Conservation (phyloP, 2,888 invertebrate genomes). For the Slavum lentiscoides region DNA sequence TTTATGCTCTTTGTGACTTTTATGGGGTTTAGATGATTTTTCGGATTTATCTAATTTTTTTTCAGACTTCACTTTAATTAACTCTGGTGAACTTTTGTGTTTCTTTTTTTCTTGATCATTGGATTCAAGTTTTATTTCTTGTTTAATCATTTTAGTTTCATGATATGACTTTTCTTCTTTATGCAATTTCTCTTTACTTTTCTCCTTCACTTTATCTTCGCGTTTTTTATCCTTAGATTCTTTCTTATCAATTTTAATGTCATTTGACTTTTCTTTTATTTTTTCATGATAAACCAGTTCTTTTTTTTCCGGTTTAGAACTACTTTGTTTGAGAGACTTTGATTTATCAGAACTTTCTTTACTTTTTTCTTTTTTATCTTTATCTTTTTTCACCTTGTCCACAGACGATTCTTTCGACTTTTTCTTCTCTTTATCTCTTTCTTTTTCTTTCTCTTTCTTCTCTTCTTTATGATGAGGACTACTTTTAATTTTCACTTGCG, state of each 20-base stretch:
- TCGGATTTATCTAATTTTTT: slow-evolving; percentile 49
- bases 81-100: slow-evolving; percentile 41
- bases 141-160: slow-evolving; percentile 39
- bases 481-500: slow-evolving; percentile 46
- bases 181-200: slow-evolving; percentile 60
- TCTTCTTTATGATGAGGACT: slow-evolving; percentile 51
- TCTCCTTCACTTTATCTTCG: slow-evolving; percentile 60
- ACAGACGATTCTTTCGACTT: slow-evolving; percentile 59
- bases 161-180: slow-evolving; percentile 48
- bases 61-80: slow-evolving; percentile 44
- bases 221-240: slow-evolving; percentile 59
- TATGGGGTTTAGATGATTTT: slow-evolving; percentile 49
- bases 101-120: slow-evolving; percentile 47
- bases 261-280: slow-evolving; percentile 52
- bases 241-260: slow-evolving; percentile 51
- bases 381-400: slow-evolving; percentile 64
- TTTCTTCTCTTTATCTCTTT: slow-evolving; percentile 62
- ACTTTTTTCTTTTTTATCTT: slow-evolving; percentile 68
- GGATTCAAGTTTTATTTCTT: slow-evolving; percentile 40
- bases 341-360: slow-evolving; percentile 66
- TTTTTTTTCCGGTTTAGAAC: slow-evolving; percentile 57
- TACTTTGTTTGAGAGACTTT: slow-evolving; percentile 58
- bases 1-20: slow-evolving; percentile 63
- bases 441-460: slow-evolving; percentile 60
- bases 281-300: slow-evolving; percentile 56